phyloP scores from a whole-genome alignment of 2,113 vertebrate species.

The Apteryx mantelli region DNA sequence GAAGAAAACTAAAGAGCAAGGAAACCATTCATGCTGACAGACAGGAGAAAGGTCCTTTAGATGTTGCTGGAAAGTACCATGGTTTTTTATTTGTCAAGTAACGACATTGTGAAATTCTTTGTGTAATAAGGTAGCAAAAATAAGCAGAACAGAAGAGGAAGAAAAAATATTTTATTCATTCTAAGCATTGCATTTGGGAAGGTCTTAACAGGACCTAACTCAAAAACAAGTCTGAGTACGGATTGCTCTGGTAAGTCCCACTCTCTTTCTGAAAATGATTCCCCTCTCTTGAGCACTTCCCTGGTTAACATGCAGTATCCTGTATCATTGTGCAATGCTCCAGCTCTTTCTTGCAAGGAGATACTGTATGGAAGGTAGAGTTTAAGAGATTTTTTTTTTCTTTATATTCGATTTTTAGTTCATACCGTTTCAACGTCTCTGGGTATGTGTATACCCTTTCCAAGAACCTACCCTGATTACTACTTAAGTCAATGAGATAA shows the following conservation, averaged over 20 bases:
- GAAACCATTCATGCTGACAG: neutral
- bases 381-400: neutral
- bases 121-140: neutral
- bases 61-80: neutral
- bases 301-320: neutral
- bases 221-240: neutral
- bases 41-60: neutral
- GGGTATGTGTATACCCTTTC: neutral
- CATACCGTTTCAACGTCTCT: neutral
- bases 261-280: neutral
- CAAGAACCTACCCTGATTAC: neutral
- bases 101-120: neutral
- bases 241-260: neutral
- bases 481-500: neutral
- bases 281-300: neutral
- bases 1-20: neutral
- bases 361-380: neutral
- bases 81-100: neutral
- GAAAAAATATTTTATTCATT: neutral
- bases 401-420: neutral
- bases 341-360: neutral
- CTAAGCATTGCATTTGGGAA: neutral
- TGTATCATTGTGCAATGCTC: rapidly evolving
- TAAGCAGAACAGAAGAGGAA: neutral
- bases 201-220: neutral